A percentile compares a stretch with the other conserved stretches of the same genome.
Conservation (phyloP, 2,888 invertebrate genomes). For the Drosophila leonis region DNA sequence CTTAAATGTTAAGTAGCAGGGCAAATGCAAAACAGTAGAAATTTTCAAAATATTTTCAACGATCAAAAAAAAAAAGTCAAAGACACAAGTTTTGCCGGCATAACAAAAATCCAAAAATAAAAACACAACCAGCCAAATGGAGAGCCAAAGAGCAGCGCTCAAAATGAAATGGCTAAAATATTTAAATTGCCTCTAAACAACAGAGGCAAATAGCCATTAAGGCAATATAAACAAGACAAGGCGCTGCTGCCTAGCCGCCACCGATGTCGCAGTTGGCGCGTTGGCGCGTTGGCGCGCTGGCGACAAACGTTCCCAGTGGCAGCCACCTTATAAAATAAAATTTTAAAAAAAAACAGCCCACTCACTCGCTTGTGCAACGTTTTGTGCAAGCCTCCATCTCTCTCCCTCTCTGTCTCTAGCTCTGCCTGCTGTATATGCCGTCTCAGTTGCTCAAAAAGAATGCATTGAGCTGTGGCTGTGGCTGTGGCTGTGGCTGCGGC, state of each 20-base stretch:
- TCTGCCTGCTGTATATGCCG: background rate
- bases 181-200: slow-evolving; percentile 76
- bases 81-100: slow-evolving; percentile 44
- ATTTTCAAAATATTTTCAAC: slow-evolving; percentile 57
- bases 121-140: slow-evolving; percentile 1
- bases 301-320: slow-evolving; percentile 68
- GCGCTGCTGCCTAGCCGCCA: background rate
- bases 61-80: slow-evolving; percentile 36
- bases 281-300: slow-evolving; percentile 54
- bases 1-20: slow-evolving; percentile 17
- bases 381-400: slow-evolving; percentile 30
- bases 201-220: slow-evolving; percentile 72
- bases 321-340: slow-evolving; percentile 28
- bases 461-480: slow-evolving; percentile 48
- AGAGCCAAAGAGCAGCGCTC: slow-evolving; percentile 22
- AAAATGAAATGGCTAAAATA: slow-evolving; percentile 77
- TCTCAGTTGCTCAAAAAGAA: slow-evolving; percentile 52
- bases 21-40: slow-evolving; percentile 63
- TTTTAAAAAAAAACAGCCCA: slow-evolving; percentile 47
- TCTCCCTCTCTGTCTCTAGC: background rate
- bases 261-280: slow-evolving; percentile 64
- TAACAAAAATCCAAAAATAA: slow-evolving; percentile 13
- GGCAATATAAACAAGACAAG: slow-evolving; percentile 69
- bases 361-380: slow-evolving; percentile 44
- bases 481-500: slow-evolving; percentile 17